Evolutionary conservation across 2,888 invertebrate species (phyloP), one percentile per base, ranked within the genome.

Genomic region (Luffia ferchaultella): DNA sequence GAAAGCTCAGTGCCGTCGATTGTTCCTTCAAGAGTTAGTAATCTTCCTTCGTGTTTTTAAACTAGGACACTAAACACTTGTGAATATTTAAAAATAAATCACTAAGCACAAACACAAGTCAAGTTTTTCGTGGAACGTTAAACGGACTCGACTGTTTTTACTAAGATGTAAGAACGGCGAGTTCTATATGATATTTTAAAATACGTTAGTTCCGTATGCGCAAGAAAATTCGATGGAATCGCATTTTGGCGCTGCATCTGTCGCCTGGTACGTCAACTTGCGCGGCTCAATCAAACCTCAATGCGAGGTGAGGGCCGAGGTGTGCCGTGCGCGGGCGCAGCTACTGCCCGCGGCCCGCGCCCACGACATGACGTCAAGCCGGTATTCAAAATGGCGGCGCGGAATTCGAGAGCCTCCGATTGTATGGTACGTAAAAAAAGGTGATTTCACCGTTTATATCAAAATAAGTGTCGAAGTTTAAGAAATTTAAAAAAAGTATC

Each of bases 341-440:
- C 20, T 19, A 15, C 73, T 64, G 69, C 73, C 76, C 77, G 76
- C 76, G 75, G 79, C 79, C 76, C 73, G 67, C 65, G 63, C n/a
- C n/a, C n/a, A n/a, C n/a, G n/a, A 61, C 65, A 72, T 82, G 80
- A 83, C 83, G 80, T 82, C 82, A 83, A 66, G 59, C 52, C 60
- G 79, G 78, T 78, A 83, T 83, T 82, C 79, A 83, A 82, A 75
- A 83, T 83, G 83, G 83, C 82, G 70, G 71, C 68, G 54, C 60
- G 78, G 80, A 79, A 82, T 83, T 70, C 70, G 80, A 80, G 78
- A 80, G 76, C 80, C 80, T 79, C 73, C 72, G 64, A 60, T n/a
- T n/a, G n/a, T n/a, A n/a, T n/a, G n/a, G n/a, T n/a, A n/a, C 42
- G 46, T n/a, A n/a, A n/a, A n/a, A n/a, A n/a, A n/a, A n/a, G n/a